Evolutionary conservation across 2,113 vertebrate genomes (phyloP).

Genomic region (Aldabrachelys gigantea): DNA sequence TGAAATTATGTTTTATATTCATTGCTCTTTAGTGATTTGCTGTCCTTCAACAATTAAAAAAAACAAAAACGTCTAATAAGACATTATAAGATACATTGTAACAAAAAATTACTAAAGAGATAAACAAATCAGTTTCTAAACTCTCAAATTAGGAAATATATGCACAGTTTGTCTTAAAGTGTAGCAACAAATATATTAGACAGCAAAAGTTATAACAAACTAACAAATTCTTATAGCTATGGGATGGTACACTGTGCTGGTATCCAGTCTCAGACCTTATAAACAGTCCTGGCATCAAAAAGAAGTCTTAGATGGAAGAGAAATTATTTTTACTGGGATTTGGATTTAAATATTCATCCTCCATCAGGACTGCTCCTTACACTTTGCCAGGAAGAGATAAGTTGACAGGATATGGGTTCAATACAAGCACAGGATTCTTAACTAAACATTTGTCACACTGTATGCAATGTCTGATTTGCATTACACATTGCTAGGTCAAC

Average conservation of each 20-base stretch:
- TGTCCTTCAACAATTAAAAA: constrained; percentile 19
- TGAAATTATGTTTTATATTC: not conserved
- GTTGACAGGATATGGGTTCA: not conserved
- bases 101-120: not conserved
- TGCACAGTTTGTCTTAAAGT: not conserved
- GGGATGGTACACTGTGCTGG: not conserved
- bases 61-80: not conserved
- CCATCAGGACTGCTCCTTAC: not conserved
- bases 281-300: not conserved
- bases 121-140: not conserved
- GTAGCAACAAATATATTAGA: not conserved
- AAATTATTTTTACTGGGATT: not conserved
- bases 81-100: not conserved
- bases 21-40: not conserved
- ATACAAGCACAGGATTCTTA: not conserved
- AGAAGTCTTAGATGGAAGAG: not conserved
- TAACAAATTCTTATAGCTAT: not conserved
- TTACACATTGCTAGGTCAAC: not conserved
- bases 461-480: not conserved
- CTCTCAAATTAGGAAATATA: not conserved
- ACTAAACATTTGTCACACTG: not conserved
- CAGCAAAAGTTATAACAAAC: not conserved
- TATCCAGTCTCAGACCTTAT: not conserved
- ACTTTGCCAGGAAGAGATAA: not conserved
- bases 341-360: not conserved